Evolutionary conservation across 2,113 vertebrate genomes (phyloP).

Genomic region (Percina caprodes): DNA sequence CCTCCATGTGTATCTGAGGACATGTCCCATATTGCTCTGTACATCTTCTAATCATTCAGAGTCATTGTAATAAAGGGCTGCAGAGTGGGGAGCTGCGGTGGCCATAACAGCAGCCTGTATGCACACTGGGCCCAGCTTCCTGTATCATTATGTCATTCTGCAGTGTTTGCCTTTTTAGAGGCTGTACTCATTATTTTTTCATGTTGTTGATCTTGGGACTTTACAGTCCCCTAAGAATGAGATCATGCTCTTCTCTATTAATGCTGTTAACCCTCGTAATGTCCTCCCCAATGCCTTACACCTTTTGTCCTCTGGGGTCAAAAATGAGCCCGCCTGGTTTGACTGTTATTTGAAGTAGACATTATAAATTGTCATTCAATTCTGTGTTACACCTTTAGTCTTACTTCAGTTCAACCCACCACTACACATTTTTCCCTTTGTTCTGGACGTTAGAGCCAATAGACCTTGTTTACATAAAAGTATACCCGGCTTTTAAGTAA

Average conservation of each 20-base stretch:
- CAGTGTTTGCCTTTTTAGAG: conserved; percentile 47
- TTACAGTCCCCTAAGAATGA: conserved; percentile 36
- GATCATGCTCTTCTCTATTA: conserved; percentile 57
- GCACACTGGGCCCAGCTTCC: conserved; percentile 32
- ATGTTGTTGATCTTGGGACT: conserved; percentile 72
- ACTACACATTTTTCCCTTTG: too few relatives aligned
- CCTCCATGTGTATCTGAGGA: neutral
- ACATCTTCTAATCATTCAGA: conserved; percentile 23
- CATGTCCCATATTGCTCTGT: neutral
- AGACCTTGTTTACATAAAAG: too few relatives aligned
- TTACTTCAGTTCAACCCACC: too few relatives aligned
- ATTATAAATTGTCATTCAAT: too few relatives aligned
- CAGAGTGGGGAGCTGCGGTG: neutral
- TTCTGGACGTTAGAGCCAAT: too few relatives aligned
- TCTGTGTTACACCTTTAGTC: too few relatives aligned
- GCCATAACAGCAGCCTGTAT: conserved; percentile 29
- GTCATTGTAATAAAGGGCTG: conserved; percentile 25
- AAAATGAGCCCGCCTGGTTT: too few relatives aligned
- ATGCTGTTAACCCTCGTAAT: neutral
- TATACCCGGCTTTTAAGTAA: too few relatives aligned
- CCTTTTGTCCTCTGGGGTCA: too few relatives aligned
- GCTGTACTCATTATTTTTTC: conserved; percentile 70
- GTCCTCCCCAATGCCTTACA: too few relatives aligned
- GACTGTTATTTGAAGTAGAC: too few relatives aligned
- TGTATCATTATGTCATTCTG: conserved; percentile 48